Base-by-base conservation (phyloP, 2,888 invertebrate species). In the Nemoura dubitans region DNA sequence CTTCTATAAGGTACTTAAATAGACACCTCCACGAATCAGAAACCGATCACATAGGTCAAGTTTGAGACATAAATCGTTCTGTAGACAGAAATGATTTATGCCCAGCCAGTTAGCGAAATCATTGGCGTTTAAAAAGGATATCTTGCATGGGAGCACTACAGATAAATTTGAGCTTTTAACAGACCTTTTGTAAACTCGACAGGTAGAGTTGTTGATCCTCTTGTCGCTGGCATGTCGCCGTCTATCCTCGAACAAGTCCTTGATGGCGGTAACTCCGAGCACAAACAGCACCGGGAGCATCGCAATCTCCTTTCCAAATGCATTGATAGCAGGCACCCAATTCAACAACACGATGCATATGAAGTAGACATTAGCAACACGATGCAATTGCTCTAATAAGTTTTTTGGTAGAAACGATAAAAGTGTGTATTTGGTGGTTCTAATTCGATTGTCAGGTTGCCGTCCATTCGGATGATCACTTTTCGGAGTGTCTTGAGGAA, bases 281-380 rank as follows among this genome's bases (percentile, higher is more conserved):
- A 98, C 98, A 94, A 98, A 98, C 91, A 98, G 92, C 89, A 98
- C 97, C 0, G 98, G 98, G 89, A 98, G 94, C 96, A 98, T 97
- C 25, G 98, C 97, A 89, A 98, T 95, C 92, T 98, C 98, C 91
- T 98, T 98, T 88, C 98, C 98, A 92, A 98, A 98, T 2, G 98
- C 98, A 92, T 97, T 97, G 88, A 98, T 97, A 59, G 96, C 95
- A 1, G 98, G 98, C 91, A 98, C 96, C 98, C 98, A 98, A 93
- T 99, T 99, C 89, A 99, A 94, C 89, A 98, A 93, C 90, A 98
- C 98, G 91, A 99, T 98, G 91, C 98, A 97, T 91, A 99, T 96
- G 92, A 99, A 99, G 93, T 99, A 99, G 90, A 99, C 93, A 93
- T 99, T 99, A 88, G 99, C 99, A 91, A 98, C 97, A 88, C 99